phyloP scores from a whole-genome alignment of 2,888 invertebrate species.

The Helleia helle region DNA sequence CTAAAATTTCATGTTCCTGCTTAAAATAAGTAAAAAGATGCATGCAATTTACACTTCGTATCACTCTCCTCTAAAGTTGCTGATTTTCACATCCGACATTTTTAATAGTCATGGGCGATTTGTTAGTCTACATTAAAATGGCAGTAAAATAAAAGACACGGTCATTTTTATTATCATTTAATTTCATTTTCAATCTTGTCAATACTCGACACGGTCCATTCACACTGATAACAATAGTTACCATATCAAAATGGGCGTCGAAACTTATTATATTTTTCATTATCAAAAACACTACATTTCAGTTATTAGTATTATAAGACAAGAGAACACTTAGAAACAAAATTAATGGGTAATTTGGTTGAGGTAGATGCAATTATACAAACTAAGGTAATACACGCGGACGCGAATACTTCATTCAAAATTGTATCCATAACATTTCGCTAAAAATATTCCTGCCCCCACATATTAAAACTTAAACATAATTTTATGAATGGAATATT shows the following conservation, averaged over 20 bases:
- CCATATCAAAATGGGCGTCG: slow-evolving; percentile 67
- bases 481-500: slow-evolving; percentile 34
- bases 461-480: slow-evolving; percentile 35
- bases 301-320: slow-evolving; percentile 65
- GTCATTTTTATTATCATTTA: slow-evolving; percentile 27
- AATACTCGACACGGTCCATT: slow-evolving; percentile 57
- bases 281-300: slow-evolving; percentile 63
- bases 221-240: slow-evolving; percentile 70
- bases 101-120: too few species aligned
- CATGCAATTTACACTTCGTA: too few species aligned
- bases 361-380: slow-evolving; percentile 66
- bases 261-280: slow-evolving; percentile 59
- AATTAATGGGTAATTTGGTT: slow-evolving; percentile 70
- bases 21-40: too few species aligned
- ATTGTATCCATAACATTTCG: too few species aligned
- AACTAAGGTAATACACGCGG: slow-evolving; percentile 35
- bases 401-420: slow-evolving; percentile 20
- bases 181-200: slow-evolving; percentile 44
- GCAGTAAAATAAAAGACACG: slow-evolving; percentile 31
- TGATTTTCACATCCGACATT: too few species aligned
- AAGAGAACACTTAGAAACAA: slow-evolving; percentile 69
- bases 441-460: slow-evolving; percentile 32
- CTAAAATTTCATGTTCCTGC: too few species aligned
- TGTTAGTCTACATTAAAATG: too few species aligned
- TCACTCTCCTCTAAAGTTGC: too few species aligned